Base-by-base conservation (phyloP, 2,797 vertebrate genomes). In the Falco rusticolus region DNA sequence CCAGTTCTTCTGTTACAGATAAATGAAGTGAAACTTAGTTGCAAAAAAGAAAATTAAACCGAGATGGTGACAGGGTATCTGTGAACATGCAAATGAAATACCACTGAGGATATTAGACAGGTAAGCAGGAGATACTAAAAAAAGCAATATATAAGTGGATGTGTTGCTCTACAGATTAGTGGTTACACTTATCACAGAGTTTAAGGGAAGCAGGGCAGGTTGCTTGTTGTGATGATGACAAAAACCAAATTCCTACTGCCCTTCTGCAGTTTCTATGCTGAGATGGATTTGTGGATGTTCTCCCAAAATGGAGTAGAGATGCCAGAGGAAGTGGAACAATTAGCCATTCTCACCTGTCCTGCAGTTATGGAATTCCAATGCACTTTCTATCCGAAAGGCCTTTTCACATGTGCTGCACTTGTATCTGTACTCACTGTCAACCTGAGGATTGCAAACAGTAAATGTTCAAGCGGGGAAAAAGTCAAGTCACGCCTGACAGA, bases 341-440 rank as follows among this genome's bases (percentile, higher is more conserved):
- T 72, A 22, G 20, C 41, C 66, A 47, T 41, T 65, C 97, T 97
- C 94, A 99, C 99, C 99, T 98, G 99, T 99, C 83, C 99, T 98
- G 97, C 99, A 99, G 98, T 99, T 99, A 98, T 99, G 99, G 95
- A 99, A 99, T 93, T 99, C 99, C 97, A 99, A 95, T 1, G 99
- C 99, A 26, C 99, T 99, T 97, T 99, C 99, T 83, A 99, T 98
- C 89, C 99, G 98, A 93, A 99, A 99, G 63, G 99, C 98, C 97
- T 99, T 99, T 83, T 99, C 99, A 48, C 99, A 99, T 0, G 98
- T 99, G 95, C 97, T 97, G 71, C 99, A 99, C 85, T 99, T 99
- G 84, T 99, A 98, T 61, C 98, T 98, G 98, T 99, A 99, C 84
- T 99, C 99, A 15, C 97, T 89, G 90, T 99, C 99, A 16, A 99